These are phyloP conservation scores for Epinephelus fuscoguttatus DNA, from an alignment of 2,113 vertebrate species.

Conservation along the genomic window DNA sequence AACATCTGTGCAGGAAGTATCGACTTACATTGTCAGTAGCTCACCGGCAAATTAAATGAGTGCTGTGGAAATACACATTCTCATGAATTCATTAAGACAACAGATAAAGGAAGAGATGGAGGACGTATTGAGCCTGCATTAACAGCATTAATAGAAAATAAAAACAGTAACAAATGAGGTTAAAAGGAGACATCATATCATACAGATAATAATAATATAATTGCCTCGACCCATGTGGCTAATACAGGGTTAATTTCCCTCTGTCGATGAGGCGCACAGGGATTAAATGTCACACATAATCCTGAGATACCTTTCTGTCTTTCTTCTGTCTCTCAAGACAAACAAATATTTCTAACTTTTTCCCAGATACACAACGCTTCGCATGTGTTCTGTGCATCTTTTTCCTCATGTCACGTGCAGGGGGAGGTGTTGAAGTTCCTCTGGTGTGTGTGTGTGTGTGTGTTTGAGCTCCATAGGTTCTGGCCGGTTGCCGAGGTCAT, in stretches of 20 bases:
- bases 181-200: neutral
- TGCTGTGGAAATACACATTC: neutral
- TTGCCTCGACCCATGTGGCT: neutral
- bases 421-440: neutral
- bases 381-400: neutral
- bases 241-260: neutral
- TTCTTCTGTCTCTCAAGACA: neutral
- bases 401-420: neutral
- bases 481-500: neutral
- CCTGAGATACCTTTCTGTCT: neutral
- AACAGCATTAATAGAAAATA: no score
- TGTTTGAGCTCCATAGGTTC: neutral
- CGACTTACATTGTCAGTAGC: neutral
- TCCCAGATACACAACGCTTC: neutral
- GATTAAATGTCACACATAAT: neutral
- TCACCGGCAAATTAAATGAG: neutral
- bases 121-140: neutral
- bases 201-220: no score
- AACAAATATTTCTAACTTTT: neutral
- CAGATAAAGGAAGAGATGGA: neutral
- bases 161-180: neutral
- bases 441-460: neutral
- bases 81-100: neutral
- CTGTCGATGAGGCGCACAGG: slow-evolving; percentile 3
- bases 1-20: neutral